Evolutionary conservation across 2,113 vertebrate species (phyloP), one percentile per base, ranked within the genome.

Genomic region (Ginglymostoma cirratum): DNA sequence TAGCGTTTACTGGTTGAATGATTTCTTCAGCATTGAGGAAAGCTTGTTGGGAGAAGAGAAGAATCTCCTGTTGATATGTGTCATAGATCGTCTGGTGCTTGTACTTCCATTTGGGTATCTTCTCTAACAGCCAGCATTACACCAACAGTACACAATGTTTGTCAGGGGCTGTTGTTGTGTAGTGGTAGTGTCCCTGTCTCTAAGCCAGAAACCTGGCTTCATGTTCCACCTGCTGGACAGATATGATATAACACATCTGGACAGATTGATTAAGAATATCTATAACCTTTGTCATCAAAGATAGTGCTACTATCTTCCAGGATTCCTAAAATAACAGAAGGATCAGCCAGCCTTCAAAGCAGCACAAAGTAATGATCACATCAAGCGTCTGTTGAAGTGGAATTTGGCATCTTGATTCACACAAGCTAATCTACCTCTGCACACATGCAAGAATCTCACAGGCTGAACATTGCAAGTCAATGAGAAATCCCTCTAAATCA

Each of bases 401-500:
- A 55, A 34, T 34, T 19, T n/a, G 30, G 55, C 34, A 27, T 10
- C 65, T 65, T 90, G 23, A 17, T 65, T 61, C 61, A 90, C 61
- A 52, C 52, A 14, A 34, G 15, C 52, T 90, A 61, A 90, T 90
- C 61, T 27, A 34, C 5, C 27, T 61, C 55, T 55, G n/a, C 15
- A 61, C 87, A 65, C 52, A 30, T 92, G 27, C 14, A 61, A 14
- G 65, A 92, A 65, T 65, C 34, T 15, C 30, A 65, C 14, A 61
- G 30, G 14, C 34, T n/a, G 52, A 92, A 17, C 27, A 61, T 14
- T 55, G 12, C 52, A 52, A 52, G 78, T 23, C 38, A 83, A 5
- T 23, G 80, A 83, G 17, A 14, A 89, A 89, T 89, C 86, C 48
- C 86, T 55, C 86, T n/a, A 65, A 92, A 65, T 92, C 87, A 92